A percentile compares a stretch with the other conserved stretches of the same genome.
phyloP scores from a whole-genome alignment of 2,797 vertebrate genomes.

The Chiloscyllium punctatum region DNA sequence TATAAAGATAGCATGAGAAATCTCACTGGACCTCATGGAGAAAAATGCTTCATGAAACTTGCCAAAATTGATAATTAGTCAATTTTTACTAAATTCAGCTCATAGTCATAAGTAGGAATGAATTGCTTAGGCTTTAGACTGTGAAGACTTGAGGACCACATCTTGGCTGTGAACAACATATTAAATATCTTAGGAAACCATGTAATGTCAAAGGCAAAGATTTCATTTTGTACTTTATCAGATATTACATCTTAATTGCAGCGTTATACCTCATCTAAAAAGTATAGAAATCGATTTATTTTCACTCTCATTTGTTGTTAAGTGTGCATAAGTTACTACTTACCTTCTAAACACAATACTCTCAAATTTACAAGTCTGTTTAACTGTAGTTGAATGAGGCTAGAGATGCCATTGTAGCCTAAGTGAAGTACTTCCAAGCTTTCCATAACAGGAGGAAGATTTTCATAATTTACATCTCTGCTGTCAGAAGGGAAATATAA shows the following conservation, averaged over 20 bases:
- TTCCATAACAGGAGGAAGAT: constrained; percentile 72
- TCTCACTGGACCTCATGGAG: too few relatives aligned
- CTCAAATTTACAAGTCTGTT: constrained; percentile 78
- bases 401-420: constrained; percentile 79
- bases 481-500: constrained; percentile 48
- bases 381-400: constrained; percentile 73
- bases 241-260: background rate
- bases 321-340: constrained; percentile 38
- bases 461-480: constrained; percentile 62
- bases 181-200: background rate
- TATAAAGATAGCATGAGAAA: too few relatives aligned
- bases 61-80: too few relatives aligned
- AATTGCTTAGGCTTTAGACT: background rate
- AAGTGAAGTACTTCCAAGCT: constrained; percentile 83
- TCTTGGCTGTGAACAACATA: background rate
- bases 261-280: background rate
- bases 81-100: too few relatives aligned
- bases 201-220: background rate
- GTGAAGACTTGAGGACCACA: background rate
- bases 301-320: background rate
- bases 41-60: too few relatives aligned
- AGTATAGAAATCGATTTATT: background rate
- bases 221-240: background rate
- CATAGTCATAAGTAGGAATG: background rate
- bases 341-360: constrained; percentile 78